Conservation (phyloP, 1,140 invertebrate genomes). For the Trichogramma pretiosum region DNA sequence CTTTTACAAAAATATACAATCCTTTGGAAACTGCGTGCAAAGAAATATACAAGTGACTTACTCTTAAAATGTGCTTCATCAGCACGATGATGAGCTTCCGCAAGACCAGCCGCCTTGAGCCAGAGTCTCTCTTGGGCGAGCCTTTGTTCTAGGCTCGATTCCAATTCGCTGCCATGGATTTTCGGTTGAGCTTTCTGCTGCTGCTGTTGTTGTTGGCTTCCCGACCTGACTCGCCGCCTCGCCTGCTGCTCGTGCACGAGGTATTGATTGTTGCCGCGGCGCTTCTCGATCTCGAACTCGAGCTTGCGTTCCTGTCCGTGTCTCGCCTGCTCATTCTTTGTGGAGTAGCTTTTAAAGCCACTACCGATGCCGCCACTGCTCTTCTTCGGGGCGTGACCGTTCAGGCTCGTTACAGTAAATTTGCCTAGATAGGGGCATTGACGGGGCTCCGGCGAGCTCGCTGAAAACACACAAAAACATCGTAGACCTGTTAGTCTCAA, state of each 20-base stretch:
- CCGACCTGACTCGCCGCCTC: conserved; percentile 18
- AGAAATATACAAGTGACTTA: no score
- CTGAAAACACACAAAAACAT: conserved; percentile 46
- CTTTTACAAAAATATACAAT: conserved; percentile 1
- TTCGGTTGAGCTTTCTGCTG: no score
- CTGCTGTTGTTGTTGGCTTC: not conserved
- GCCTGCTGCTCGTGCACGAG: conserved; percentile 30
- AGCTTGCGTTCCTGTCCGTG: conserved; percentile 35
- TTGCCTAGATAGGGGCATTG: conserved; percentile 62
- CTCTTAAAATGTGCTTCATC: no score
- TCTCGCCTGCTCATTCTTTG: conserved; percentile 33
- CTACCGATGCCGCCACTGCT: conserved; percentile 43
- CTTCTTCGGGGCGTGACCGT: conserved; percentile 31
- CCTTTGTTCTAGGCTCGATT: not conserved
- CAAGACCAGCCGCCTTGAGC: conserved; percentile 1
- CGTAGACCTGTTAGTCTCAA: not conserved
- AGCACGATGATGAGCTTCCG: no score
- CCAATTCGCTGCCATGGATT: not conserved
- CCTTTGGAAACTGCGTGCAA: no score
- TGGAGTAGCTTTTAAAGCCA: conserved; percentile 29
- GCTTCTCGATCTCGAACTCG: conserved; percentile 35
- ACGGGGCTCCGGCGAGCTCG: conserved; percentile 53
- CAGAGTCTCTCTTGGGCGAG: not conserved
- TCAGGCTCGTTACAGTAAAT: conserved; percentile 54
- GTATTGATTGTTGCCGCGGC: conserved; percentile 39